Percentiles rank a stretch among this genome's conserved stretches.
Conservation (phyloP, 2,888 invertebrate species). For the Caenorhabditis sinica region DNA sequence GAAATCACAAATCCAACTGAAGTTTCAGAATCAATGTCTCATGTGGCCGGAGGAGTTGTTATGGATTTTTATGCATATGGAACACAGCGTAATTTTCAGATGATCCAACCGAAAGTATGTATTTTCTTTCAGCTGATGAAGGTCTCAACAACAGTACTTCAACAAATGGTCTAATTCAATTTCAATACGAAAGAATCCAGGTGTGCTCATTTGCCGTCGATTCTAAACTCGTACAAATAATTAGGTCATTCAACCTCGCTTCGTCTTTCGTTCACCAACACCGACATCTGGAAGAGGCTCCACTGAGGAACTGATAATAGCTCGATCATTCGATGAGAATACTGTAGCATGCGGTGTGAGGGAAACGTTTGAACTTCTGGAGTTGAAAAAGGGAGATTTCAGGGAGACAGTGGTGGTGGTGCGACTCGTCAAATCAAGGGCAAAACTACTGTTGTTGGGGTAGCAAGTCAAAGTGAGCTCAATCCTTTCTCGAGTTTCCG, state of each 20-base stretch:
- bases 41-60: background rate
- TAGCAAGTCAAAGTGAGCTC: constrained; percentile 13
- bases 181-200: background rate
- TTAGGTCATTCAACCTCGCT: background rate
- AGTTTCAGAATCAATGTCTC: background rate
- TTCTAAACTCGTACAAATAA: background rate
- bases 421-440: background rate
- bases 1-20: too few species aligned
- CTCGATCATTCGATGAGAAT: background rate
- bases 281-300: background rate
- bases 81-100: background rate
- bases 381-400: background rate
- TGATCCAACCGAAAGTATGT: background rate
- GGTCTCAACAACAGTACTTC: background rate
- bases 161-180: background rate
- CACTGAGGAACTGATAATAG: background rate
- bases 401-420: constrained; percentile 42
- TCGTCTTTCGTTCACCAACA: background rate
- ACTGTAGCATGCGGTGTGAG: background rate
- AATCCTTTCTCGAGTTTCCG: background rate
- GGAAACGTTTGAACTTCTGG: background rate
- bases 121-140: background rate
- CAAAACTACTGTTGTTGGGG: constrained; percentile 21
- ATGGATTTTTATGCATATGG: background rate
- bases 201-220: background rate